Percentiles rank a stretch among this genome's conserved stretches.
Evolutionary conservation across 2,113 vertebrate species (phyloP).

Genomic region (Tragelaphus buxtoni): DNA sequence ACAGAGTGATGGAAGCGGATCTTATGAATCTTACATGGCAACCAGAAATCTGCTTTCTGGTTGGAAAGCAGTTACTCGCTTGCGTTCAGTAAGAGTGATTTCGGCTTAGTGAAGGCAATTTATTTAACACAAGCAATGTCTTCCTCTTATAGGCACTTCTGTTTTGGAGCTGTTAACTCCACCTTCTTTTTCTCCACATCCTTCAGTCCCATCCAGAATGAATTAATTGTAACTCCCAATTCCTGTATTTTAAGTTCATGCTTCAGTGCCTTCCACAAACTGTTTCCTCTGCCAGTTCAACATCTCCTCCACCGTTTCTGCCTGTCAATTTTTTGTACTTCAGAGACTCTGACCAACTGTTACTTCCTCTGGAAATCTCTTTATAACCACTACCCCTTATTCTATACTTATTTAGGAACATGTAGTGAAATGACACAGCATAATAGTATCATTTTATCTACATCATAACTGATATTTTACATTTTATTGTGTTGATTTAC

Average conservation of each 20-base stretch:
- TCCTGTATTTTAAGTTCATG: not conserved
- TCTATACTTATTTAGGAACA: not conserved
- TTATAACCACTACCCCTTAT: rapidly evolving
- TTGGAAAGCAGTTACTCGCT: not conserved
- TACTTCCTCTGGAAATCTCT: not conserved
- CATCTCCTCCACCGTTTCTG: not conserved
- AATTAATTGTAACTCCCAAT: not conserved
- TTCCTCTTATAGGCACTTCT: not conserved
- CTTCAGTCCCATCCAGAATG: not conserved
- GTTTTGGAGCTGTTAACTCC: not conserved
- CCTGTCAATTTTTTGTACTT: not conserved
- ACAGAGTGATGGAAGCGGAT: not conserved
- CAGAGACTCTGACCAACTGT: not conserved
- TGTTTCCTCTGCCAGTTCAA: not conserved
- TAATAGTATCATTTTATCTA: not conserved
- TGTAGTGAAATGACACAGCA: not conserved
- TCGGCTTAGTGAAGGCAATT: not conserved
- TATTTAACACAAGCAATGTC: not conserved
- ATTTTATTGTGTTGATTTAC: not conserved
- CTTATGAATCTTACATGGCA: not conserved
- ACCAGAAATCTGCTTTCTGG: not conserved
- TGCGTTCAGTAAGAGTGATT: not conserved
- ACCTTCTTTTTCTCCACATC: not conserved
- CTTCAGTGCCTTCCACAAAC: not conserved
- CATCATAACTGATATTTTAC: not conserved